phyloP scores from a whole-genome alignment of 2,888 invertebrate genomes.

The Drosophila meridiana region DNA sequence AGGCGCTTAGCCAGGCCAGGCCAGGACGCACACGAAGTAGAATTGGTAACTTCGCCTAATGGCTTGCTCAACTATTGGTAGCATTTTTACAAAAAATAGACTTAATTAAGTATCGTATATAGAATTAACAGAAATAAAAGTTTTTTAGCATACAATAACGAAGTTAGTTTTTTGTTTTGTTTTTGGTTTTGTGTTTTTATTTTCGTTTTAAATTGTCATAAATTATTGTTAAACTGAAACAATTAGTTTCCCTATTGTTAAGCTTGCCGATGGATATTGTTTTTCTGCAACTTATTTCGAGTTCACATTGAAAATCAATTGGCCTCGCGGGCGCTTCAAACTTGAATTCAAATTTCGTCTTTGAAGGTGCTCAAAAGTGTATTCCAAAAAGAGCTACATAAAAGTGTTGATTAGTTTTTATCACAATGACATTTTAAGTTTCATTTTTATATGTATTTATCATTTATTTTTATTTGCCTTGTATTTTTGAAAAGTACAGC shows the following conservation, averaged over 20 bases:
- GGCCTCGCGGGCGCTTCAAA: conserved; percentile 45
- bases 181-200: conserved; percentile 46
- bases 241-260: conserved; percentile 55
- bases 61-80: conserved; percentile 54
- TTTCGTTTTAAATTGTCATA: conserved; percentile 54
- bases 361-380: conserved; percentile 68
- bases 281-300: conserved; percentile 63
- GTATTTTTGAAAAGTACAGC: conserved; percentile 75
- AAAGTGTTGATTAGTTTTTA: conserved; percentile 73
- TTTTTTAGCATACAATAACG: conserved; percentile 45
- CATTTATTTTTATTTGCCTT: conserved; percentile 47
- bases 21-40: conserved; percentile 16
- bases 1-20: conserved; percentile 14
- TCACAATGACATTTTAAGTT: conserved; percentile 72
- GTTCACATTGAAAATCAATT: conserved; percentile 59
- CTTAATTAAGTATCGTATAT: conserved; percentile 42
- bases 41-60: conserved; percentile 22
- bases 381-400: conserved; percentile 66
- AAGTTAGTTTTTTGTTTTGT: neutral
- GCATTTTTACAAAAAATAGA: conserved; percentile 68
- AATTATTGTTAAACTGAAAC: conserved; percentile 69
- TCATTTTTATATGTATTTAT: conserved; percentile 36
- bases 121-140: conserved; percentile 45
- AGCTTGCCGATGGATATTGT: conserved; percentile 54
- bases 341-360: conserved; percentile 51